Conservation (phyloP, 2,888 invertebrate genomes). For the Lasioglossum villosulum region DNA sequence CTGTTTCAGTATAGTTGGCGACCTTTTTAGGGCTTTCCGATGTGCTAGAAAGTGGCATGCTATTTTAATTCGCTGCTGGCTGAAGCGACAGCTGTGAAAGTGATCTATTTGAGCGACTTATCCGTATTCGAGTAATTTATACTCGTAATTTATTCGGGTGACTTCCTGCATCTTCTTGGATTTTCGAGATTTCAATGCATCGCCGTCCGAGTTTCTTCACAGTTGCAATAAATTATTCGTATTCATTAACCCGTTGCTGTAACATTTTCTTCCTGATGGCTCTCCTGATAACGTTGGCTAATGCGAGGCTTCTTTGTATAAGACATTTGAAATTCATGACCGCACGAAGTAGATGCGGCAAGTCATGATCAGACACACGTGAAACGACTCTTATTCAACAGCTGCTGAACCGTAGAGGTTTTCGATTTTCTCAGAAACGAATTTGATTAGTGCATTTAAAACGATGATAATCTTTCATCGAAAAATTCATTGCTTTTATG, state of each 20-base stretch:
- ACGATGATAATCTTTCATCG: no score
- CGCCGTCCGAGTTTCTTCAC: no score
- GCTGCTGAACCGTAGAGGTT: background rate
- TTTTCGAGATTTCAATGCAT: background rate
- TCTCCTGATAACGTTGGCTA: background rate
- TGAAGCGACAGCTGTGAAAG: background rate
- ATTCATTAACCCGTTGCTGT: no score
- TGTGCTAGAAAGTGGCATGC: background rate
- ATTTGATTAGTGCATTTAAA: no score
- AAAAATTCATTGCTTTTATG: no score
- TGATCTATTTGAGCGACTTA: background rate
- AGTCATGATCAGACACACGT: background rate
- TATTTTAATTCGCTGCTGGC: background rate
- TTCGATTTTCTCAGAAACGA: background rate
- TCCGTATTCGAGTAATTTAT: background rate
- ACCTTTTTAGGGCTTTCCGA: background rate
- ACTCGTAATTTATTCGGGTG: background rate
- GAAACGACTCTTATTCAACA: background rate
- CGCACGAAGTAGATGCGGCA: background rate
- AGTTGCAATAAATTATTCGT: no score
- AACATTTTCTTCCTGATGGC: no score
- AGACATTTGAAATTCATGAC: background rate
- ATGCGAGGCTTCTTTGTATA: background rate
- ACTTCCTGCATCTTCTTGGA: background rate
- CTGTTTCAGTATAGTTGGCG: background rate